Base-by-base conservation (phyloP, 2,797 vertebrate genomes). In the Neosalanx taihuensis region DNA sequence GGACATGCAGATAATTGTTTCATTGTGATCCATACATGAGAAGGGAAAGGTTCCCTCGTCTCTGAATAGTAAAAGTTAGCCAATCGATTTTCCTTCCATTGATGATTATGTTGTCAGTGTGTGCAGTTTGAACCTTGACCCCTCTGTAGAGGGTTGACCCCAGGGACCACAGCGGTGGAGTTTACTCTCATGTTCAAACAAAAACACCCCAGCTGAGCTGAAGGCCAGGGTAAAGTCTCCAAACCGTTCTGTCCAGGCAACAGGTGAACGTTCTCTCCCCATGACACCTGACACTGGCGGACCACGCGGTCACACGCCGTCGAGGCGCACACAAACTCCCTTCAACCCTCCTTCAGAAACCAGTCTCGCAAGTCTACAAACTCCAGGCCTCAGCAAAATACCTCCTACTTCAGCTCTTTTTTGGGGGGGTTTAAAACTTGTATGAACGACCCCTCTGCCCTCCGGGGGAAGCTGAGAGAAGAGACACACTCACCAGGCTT, bases 401-500 rank as follows among this genome's bases (percentile, higher is more conserved):
- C 7, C 33, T 64, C 18, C 18, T 26, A 49, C 51, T 18, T 1
- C 3, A 18, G 12, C 33, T 41, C 20, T 67, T 9, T 26, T 26
- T 1, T 1, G 23, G 23, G 23, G 23, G 41, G 17, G 10, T 26
- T n/a, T 15, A 75, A 64, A 61, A 29, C 33, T 49, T 61, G 41
- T 70, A 64, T 31, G 37, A 65, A 46, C 15, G 41, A 62, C 68
- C 33, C 53, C 20, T 0, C n/a, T 49, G 1, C 6, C 29, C 53
- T 71, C 53, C 61, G 69, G 5, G 41, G 62, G 23, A 26, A 20
- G 31, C 41, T 18, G 9, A 49, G 10, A 62, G 57, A 23, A 0
- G 33, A 56, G 15, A 18, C 63, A 66, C 26, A 71, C 69, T 76
- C 83, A 95, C 93, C 92, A n/a, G 86, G 85, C 75, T 90, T 92